phyloP scores from a whole-genome alignment of 1,140 invertebrate species.

The Periplaneta americana region DNA sequence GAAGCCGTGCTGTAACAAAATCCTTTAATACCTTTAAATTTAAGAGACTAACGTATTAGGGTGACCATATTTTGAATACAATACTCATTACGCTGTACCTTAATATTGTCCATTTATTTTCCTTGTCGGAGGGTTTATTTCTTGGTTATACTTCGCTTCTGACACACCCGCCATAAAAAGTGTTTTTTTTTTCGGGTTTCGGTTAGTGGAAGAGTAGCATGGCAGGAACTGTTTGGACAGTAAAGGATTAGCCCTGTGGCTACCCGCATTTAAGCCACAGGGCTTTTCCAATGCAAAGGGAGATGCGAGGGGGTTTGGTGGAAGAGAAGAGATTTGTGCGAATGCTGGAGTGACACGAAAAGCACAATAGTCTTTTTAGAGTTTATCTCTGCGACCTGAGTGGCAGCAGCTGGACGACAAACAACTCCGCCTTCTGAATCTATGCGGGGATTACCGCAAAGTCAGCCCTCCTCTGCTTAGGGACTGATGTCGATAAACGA shows the following conservation, averaged over 20 bases:
- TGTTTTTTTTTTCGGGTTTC: neutral
- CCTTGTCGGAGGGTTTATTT: neutral
- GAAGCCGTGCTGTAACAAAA: neutral
- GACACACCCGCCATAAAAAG: neutral
- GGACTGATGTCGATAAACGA: neutral
- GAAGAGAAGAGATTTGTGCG: neutral
- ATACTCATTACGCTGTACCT: neutral
- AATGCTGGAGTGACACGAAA: neutral
- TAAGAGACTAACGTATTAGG: neutral
- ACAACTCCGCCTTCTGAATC: neutral
- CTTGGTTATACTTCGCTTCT: neutral
- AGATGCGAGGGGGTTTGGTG: neutral
- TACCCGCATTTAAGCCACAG: neutral
- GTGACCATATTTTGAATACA: neutral
- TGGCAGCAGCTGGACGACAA: neutral
- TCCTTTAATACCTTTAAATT: neutral
- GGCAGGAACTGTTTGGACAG: neutral
- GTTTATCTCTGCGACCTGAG: neutral
- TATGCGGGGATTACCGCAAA: neutral
- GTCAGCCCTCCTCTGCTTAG: neutral
- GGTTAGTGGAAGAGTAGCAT: neutral
- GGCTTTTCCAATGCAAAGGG: neutral
- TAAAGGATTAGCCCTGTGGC: neutral
- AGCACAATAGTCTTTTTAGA: neutral
- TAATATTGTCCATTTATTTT: neutral